These are phyloP conservation scores for Otolemur crassicaudatus DNA, from an alignment of 2,797 vertebrate species.

Conservation along the genomic window DNA sequence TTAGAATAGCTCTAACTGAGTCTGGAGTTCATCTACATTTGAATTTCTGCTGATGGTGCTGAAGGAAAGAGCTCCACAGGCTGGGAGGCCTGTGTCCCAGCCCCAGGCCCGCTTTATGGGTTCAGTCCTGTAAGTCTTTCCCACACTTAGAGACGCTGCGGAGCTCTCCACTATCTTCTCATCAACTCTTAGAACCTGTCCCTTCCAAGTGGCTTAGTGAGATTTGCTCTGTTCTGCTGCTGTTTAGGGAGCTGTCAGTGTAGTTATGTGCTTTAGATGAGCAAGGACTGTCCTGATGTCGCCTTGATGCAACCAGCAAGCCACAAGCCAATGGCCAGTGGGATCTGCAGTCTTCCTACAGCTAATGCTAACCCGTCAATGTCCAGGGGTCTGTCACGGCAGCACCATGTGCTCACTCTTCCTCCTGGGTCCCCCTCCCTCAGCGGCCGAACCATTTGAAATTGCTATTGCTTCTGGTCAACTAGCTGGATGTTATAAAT, in stretches of 20 bases:
- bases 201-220: background rate
- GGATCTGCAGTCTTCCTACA: background rate
- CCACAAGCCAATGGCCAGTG: accelerated
- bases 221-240: accelerated
- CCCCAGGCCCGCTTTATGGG: background rate
- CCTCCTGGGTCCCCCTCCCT: accelerated
- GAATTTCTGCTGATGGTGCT: accelerated
- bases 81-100: background rate
- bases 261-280: background rate
- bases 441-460: background rate
- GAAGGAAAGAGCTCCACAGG: background rate
- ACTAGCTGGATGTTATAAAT: background rate
- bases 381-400: accelerated
- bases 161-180: background rate
- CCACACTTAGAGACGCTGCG: accelerated
- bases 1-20: background rate
- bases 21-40: accelerated
- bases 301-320: background rate
- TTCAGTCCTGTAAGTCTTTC: background rate
- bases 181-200: background rate
- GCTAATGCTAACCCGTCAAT: accelerated
- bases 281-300: background rate
- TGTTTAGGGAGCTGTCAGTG: background rate
- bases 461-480: background rate
- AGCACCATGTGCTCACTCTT: background rate